Conservation (phyloP, 2,113 vertebrate species). For the Procavia capensis region DNA sequence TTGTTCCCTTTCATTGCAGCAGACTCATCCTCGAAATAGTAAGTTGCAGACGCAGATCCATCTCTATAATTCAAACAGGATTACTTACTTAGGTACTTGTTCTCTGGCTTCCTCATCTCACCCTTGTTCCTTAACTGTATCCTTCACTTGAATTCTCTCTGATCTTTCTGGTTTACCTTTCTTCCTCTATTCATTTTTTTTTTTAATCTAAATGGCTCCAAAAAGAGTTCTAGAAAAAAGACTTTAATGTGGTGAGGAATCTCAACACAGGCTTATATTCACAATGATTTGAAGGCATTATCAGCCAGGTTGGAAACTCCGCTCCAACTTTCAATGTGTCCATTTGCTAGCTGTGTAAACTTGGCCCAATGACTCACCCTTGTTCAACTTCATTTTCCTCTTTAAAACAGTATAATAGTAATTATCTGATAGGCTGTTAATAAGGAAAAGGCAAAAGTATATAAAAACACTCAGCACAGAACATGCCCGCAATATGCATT, state of each 20-base stretch:
- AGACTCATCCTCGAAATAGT: constrained; percentile 83
- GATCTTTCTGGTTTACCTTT: background rate
- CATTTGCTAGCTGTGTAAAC: background rate
- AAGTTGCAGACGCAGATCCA: constrained; percentile 94
- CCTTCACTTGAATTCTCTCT: background rate
- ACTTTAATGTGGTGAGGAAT: background rate
- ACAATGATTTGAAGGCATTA: background rate
- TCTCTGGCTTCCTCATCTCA: background rate
- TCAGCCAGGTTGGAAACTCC: background rate
- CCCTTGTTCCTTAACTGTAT: background rate
- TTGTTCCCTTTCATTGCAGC: constrained; percentile 76
- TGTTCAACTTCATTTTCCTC: background rate
- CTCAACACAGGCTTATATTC: background rate
- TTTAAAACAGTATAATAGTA: background rate
- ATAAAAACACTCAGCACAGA: background rate
- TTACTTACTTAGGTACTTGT: accelerated
- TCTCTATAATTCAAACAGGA: constrained; percentile 87
- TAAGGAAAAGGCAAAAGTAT: background rate
- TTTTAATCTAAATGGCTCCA: background rate
- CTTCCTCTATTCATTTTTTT: background rate
- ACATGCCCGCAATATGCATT: background rate
- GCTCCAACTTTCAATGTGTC: background rate
- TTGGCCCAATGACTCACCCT: background rate
- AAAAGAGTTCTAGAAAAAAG: background rate
- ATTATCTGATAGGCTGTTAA: background rate